These are phyloP conservation scores for Cathartes aura DNA, from an alignment of 2,113 vertebrate genomes.

Conservation along the genomic window DNA sequence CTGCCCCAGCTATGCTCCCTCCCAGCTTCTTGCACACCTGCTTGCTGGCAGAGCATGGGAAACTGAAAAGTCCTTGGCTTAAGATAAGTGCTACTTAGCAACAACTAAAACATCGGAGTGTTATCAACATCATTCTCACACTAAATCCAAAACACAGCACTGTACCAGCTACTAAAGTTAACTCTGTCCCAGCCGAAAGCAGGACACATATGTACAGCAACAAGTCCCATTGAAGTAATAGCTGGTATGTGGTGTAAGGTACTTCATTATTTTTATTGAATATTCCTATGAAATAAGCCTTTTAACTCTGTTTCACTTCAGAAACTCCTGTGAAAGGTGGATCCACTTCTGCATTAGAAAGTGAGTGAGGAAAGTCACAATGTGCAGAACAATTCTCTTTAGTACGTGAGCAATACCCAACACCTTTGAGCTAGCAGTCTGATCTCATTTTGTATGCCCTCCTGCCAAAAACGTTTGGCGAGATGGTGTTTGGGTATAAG, in stretches of 20 bases:
- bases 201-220: accelerated
- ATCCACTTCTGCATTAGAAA: background rate
- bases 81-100: too few relatives aligned
- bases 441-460: background rate
- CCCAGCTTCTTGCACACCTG: too few relatives aligned
- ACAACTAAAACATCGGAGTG: too few relatives aligned
- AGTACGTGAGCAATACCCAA: background rate
- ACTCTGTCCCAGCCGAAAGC: too few relatives aligned
- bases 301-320: background rate
- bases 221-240: background rate
- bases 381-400: background rate
- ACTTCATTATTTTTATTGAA: background rate
- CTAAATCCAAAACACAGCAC: too few relatives aligned
- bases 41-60: too few relatives aligned
- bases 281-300: background rate
- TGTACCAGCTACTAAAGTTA: too few relatives aligned
- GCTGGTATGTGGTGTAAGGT: background rate
- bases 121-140: too few relatives aligned
- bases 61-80: too few relatives aligned
- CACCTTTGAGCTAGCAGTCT: background rate
- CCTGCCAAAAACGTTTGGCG: background rate
- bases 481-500: background rate
- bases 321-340: background rate
- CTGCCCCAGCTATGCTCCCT: too few relatives aligned
- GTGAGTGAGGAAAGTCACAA: background rate